These are phyloP conservation scores for Progne subis DNA, from an alignment of 2,113 vertebrate species.

Conservation along the genomic window DNA sequence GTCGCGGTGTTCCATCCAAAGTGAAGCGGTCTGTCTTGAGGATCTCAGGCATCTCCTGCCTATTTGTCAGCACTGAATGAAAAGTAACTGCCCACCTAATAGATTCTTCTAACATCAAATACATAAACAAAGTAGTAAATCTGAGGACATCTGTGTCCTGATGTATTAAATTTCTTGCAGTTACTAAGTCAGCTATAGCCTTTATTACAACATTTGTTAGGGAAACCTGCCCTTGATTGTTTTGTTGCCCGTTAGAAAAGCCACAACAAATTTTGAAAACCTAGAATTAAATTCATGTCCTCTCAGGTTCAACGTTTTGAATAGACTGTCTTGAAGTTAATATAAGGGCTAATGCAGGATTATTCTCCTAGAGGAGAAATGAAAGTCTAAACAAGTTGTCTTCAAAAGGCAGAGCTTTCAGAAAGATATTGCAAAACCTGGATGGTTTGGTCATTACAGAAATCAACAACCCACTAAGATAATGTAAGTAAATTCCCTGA, in stretches of 20 bases:
- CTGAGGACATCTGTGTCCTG: no score
- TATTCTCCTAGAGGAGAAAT: neutral
- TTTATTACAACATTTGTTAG: neutral
- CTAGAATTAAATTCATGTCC: neutral
- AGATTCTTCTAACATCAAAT: neutral
- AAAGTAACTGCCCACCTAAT: neutral
- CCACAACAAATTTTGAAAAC: neutral
- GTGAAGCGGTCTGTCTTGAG: neutral
- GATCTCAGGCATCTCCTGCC: neutral
- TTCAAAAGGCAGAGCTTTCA: neutral
- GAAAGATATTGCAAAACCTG: neutral
- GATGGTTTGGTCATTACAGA: neutral
- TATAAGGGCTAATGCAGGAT: neutral
- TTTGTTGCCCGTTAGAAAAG: neutral
- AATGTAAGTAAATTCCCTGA: neutral
- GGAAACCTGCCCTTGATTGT: neutral
- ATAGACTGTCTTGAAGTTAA: neutral
- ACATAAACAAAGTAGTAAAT: neutral
- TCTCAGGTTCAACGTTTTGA: neutral
- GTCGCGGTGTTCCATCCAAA: rapidly evolving
- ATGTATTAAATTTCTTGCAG: neutral
- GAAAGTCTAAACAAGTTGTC: neutral
- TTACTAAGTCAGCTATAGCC: neutral
- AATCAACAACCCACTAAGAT: neutral
- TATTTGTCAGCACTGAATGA: neutral